Evolutionary conservation across 2,797 vertebrate genomes (phyloP).

Genomic region (Gymnoscopelus microlampas): DNA sequence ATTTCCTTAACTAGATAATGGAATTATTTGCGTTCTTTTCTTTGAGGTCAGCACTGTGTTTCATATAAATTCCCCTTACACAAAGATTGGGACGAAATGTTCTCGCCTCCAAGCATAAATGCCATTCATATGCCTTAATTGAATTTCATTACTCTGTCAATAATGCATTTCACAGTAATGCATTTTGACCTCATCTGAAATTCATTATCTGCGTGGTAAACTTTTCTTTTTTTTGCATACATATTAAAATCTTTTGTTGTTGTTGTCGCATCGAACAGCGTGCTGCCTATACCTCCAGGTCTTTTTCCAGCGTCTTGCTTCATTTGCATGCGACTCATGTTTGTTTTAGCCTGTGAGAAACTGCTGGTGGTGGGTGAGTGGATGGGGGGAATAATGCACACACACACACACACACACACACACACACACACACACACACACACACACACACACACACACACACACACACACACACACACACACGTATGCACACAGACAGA

Average conservation of each 20-base stretch:
- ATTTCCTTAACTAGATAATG: constrained; percentile 28
- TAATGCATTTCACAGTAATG: constrained; percentile 60
- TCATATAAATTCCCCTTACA: constrained; percentile 18
- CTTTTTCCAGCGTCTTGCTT: constrained; percentile 49
- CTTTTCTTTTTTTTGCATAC: constrained; percentile 68
- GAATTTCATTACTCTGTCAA: constrained; percentile 56
- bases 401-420: constrained; percentile 50
- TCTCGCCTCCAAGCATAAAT: constrained; percentile 29
- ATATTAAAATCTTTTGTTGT: constrained; percentile 69
- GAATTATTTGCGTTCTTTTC: constrained; percentile 15
- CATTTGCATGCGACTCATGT: constrained; percentile 77
- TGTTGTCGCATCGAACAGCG: constrained; percentile 43
- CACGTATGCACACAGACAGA: not conserved
- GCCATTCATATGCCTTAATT: constrained; percentile 62
- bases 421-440: constrained; percentile 22
- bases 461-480: constrained; percentile 23
- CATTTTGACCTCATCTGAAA: constrained; percentile 69
- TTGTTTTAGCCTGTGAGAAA: constrained; percentile 66
- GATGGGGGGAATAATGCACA: constrained; percentile 39
- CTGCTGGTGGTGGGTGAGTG: constrained; percentile 39
- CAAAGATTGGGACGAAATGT: constrained; percentile 30
- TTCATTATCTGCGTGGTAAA: constrained; percentile 73
- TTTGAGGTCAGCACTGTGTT: constrained; percentile 16
- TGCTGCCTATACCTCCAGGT: constrained; percentile 49
- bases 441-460: not conserved